Conservation (phyloP, 2,797 vertebrate genomes). For the Gobionotothen gibberifrons region DNA sequence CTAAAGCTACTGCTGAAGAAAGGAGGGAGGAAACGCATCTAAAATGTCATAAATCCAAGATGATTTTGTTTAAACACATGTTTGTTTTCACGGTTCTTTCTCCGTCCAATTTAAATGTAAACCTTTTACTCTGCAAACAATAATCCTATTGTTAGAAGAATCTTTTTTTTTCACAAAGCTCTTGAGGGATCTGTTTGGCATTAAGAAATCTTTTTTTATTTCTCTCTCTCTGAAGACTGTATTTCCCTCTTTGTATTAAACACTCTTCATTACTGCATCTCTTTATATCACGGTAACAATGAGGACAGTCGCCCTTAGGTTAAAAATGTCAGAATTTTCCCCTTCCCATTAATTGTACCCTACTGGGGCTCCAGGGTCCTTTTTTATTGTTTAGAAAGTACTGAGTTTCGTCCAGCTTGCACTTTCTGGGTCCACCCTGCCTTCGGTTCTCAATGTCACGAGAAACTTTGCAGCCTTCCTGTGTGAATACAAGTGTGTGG, state of each 20-base stretch:
- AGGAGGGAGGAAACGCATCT: neutral
- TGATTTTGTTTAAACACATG: slow-evolving; percentile 19
- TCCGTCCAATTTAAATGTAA: neutral
- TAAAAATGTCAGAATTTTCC: slow-evolving; percentile 49
- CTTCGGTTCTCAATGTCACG: slow-evolving; percentile 70
- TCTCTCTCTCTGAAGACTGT: neutral
- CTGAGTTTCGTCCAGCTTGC: slow-evolving; percentile 68
- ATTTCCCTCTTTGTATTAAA: neutral
- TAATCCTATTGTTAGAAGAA: slow-evolving; percentile 40
- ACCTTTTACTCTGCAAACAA: slow-evolving; percentile 21
- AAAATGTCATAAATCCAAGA: slow-evolving; percentile 7
- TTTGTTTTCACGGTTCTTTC: slow-evolving; percentile 5
- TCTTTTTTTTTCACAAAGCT: slow-evolving; percentile 8
- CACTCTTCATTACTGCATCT: slow-evolving; percentile 5
- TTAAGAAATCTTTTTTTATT: slow-evolving; percentile 10
- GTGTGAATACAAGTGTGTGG: slow-evolving; percentile 24
- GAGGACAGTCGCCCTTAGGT: slow-evolving; percentile 36
- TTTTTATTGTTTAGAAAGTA: slow-evolving; percentile 70
- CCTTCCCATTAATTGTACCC: slow-evolving; percentile 38
- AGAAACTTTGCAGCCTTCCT: slow-evolving; percentile 48
- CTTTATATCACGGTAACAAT: slow-evolving; percentile 40
- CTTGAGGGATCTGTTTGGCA: slow-evolving; percentile 11
- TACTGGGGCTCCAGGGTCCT: slow-evolving; percentile 19
- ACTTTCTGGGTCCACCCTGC: slow-evolving; percentile 59
- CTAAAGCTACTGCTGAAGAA: slow-evolving; percentile 15